A percentile compares a stretch with the other conserved stretches of the same genome.
These are phyloP conservation scores for Apamea crenata DNA, from an alignment of 2,888 invertebrate genomes.

Conservation along the genomic window DNA sequence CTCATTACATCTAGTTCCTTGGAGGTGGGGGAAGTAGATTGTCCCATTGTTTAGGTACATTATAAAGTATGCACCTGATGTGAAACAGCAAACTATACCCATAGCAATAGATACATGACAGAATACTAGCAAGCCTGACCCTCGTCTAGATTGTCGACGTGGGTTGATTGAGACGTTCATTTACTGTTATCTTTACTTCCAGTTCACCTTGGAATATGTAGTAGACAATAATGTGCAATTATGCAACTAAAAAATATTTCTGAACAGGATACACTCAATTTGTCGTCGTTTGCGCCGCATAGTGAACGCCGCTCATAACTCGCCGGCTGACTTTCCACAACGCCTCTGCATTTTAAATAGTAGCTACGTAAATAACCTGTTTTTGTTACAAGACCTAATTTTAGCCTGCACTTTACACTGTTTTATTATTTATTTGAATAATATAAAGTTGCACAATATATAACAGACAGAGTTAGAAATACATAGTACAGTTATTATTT, in stretches of 20 bases:
- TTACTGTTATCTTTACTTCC: constrained; percentile 11
- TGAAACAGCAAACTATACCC: background rate
- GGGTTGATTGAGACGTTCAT: constrained; percentile 5
- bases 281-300: constrained; percentile 11
- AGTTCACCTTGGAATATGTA: constrained; percentile 21
- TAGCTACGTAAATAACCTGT: constrained; percentile 49
- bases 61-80: constrained; percentile 1
- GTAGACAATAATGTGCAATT: background rate
- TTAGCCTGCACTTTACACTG: background rate
- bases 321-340: constrained; percentile 36
- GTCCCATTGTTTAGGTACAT: no score
- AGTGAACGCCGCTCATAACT: constrained; percentile 15
- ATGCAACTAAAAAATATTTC: background rate
- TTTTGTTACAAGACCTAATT: constrained; percentile 20
- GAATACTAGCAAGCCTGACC: constrained; percentile 20
- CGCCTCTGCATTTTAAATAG: constrained; percentile 38
- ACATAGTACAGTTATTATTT: constrained; percentile 29
- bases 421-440: background rate
- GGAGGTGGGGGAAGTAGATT: background rate
- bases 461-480: background rate
- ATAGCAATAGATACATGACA: background rate
- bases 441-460: background rate
- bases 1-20: background rate
- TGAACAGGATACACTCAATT: constrained; percentile 33
- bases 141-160: constrained; percentile 35